Evolutionary conservation across 1,140 invertebrate species (phyloP).

Genomic region (Apocrypta bakeri): DNA sequence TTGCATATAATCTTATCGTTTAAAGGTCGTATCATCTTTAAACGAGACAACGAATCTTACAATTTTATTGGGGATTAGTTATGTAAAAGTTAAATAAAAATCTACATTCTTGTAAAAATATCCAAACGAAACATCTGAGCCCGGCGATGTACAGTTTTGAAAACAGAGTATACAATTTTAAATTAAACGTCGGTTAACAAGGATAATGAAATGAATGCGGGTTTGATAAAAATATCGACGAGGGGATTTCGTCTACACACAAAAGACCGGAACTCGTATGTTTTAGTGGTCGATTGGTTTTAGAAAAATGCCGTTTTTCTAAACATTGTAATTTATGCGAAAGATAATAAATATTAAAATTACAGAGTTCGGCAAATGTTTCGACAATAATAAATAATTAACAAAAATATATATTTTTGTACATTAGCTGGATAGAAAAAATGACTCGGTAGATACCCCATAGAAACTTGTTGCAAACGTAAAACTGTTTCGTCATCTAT

Average conservation of each 20-base stretch:
- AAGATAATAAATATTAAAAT: too few species aligned
- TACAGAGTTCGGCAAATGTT: too few species aligned
- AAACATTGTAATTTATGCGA: too few species aligned
- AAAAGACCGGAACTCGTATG: background rate
- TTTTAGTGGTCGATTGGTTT: background rate
- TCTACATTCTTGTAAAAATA: too few species aligned
- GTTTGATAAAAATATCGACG: background rate
- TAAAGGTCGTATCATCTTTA: too few species aligned
- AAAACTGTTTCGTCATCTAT: conserved; percentile 37
- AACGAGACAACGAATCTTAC: too few species aligned
- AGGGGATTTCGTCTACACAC: background rate
- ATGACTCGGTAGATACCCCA: background rate
- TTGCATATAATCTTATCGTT: too few species aligned
- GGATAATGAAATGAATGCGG: background rate
- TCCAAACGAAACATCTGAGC: background rate
- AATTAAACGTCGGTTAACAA: background rate
- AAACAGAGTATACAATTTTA: background rate
- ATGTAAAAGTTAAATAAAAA: too few species aligned
- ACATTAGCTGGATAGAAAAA: background rate
- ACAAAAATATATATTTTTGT: background rate
- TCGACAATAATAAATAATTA: too few species aligned
- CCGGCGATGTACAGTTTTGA: background rate
- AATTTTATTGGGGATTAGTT: too few species aligned
- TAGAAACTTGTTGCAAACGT: conserved; percentile 12
- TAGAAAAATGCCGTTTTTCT: background rate